Base-by-base conservation (phyloP, 2,797 vertebrate genomes). In the Labroides dimidiatus region DNA sequence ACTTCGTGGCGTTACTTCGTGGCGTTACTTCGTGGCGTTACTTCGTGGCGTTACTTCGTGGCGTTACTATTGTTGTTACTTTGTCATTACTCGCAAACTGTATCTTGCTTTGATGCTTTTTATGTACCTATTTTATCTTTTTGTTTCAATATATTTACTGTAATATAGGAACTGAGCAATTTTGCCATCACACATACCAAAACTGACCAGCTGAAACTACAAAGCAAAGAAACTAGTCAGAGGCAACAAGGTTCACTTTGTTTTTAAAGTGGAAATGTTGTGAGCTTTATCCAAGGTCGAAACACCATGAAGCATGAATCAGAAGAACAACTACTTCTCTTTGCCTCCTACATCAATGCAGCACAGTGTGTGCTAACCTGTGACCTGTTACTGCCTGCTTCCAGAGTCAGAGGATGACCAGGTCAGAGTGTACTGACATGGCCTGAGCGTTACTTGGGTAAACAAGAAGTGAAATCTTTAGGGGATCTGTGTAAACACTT, bases 361-460 rank as follows among this genome's bases (percentile, higher is more conserved):
- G 57, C n/a, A 27, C 55, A 24, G 63, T 33, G 23, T 72, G 53
- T 61, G 6, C 45, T 64, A 62, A 69, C 54, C 57, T 72, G 37
- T 58, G 56, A 14, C 57, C 59, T 24, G 20, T 36, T 6, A 1
- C 21, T 43, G 36, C 41, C 45, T 23, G 55, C 52, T 21, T 47
- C 42, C 36, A 33, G 10, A 15, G 43, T 13, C 59, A n/a, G 21
- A 54, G 12, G 53, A 53, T 43, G 64, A 77, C 30, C 36, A 37
- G 33, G 53, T 30, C 56, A 51, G 1, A 7, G 47, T 49, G 20
- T 14, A 55, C 58, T 27, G 36, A 55, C 52, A 36, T 23, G 23
- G 30, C 50, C 23, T 11, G 8, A 55, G 55, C 30, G 55, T 23
- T 37, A 67, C 9, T 36, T 61, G 4, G 14, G 23, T 37, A 58